phyloP scores from a whole-genome alignment of 2,113 vertebrate genomes.

The Onychostruthus taczanowskii region DNA sequence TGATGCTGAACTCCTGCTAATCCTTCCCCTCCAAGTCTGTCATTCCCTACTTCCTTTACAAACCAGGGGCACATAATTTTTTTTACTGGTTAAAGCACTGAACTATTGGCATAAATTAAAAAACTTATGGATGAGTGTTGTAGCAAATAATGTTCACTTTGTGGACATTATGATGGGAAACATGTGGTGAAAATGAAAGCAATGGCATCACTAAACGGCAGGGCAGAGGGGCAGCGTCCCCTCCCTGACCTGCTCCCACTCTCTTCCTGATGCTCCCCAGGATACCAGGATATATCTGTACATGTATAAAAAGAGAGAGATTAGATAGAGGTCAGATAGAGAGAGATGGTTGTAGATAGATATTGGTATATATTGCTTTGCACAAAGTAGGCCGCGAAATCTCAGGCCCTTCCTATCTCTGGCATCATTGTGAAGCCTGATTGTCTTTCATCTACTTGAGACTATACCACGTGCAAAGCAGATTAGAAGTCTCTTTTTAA shows the following conservation, averaged over 20 bases:
- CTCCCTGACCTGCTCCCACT: no score
- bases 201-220: background rate
- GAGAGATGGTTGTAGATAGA: no score
- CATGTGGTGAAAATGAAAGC: background rate
- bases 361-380: background rate
- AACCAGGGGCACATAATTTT: background rate
- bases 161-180: background rate
- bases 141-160: background rate
- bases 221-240: no score
- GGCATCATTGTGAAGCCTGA: rapidly evolving
- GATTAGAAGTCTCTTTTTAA: background rate
- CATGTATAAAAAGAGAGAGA: background rate
- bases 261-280: background rate
- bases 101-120: background rate
- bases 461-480: background rate
- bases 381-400: background rate
- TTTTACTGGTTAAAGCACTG: background rate
- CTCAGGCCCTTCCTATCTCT: background rate
- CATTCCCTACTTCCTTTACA: background rate
- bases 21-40: background rate
- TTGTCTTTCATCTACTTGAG: background rate
- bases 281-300: no score
- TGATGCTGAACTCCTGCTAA: background rate
- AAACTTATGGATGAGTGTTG: background rate
- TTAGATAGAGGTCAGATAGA: background rate